Evolutionary conservation across 2,797 vertebrate genomes (phyloP), one percentile per base, ranked within the genome.

Genomic region (Melanogrammus aeglefinus): DNA sequence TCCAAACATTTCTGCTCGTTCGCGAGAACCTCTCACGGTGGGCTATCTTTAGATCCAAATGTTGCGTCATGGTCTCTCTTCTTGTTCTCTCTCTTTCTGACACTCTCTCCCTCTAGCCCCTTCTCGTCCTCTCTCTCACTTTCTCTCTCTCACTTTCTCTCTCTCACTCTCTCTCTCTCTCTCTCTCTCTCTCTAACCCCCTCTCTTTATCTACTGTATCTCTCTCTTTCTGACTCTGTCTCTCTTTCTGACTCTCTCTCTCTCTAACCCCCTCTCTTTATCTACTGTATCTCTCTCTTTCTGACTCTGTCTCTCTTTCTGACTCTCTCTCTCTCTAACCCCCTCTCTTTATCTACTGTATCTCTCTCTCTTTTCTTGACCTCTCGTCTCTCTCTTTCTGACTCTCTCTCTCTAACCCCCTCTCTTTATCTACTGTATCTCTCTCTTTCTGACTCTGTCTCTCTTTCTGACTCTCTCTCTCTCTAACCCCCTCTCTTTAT

Each of bases 31-130:
- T 87, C 80, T 86, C 84, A 83, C 79, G 39, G 72, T 47, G 5
- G 74, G 29, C 86, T 90, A 92, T 91, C 76, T 92, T 88, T 87
- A 88, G 86, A 85, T 88, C 83, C 86, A 85, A 82, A 76, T 70
- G 81, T 91, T 75, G 90, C 86, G 81, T 91, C 85, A 78, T 73
- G 21, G 35, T 39, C 35, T 39, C 21, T 73, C 72, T 63, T 18
- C 5, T 21, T 63, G 6, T 21, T 63, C 57, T 47, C 44, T 47
- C 44, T 47, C 44, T 13, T 5, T 47, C 44, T 47, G 14, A 13
- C 21, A 24, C 57, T n/a, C 57, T 82, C 44, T 47, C 41, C 16
- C 41, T 44, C 44, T 47, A 1, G 2, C 44, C 14, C 44, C 14
- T 9, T 39, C 38, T 39, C 38, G 39, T 31, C 29, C 72, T 24